These are phyloP conservation scores for Lutjanus erythropterus DNA, from an alignment of 2,113 vertebrate genomes.

Conservation along the genomic window DNA sequence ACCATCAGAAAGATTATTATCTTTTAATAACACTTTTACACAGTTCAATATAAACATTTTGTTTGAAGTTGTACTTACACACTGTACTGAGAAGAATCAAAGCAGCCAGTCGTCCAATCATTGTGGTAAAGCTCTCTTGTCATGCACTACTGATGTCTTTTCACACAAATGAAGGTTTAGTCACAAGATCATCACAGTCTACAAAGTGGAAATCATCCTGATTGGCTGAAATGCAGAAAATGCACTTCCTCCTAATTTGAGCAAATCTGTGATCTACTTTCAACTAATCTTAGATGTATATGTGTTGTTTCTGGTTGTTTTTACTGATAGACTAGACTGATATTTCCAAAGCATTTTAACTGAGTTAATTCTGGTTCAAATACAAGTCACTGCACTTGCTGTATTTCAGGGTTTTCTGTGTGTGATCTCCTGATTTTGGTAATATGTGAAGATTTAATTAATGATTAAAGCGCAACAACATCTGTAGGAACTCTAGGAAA, in stretches of 20 bases:
- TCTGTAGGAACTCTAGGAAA: too few species aligned
- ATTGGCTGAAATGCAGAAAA: constrained; percentile 7
- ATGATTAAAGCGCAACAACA: too few species aligned
- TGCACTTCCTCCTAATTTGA: not conserved
- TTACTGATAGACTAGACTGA: too few species aligned
- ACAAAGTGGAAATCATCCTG: not conserved
- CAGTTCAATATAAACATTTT: not conserved
- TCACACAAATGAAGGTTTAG: rapidly evolving
- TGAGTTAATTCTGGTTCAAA: too few species aligned
- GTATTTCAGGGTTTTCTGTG: too few species aligned
- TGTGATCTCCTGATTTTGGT: too few species aligned
- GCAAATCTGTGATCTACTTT: not conserved
- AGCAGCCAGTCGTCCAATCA: not conserved
- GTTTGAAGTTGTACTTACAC: constrained; percentile 17
- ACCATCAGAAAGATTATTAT: not conserved
- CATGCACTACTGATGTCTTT: not conserved
- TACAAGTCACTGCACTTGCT: too few species aligned
- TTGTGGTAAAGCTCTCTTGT: not conserved
- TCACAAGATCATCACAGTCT: constrained; percentile 1
- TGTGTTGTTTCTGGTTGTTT: too few species aligned
- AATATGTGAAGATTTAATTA: too few species aligned
- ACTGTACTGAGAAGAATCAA: constrained; percentile 21
- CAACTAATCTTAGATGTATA: too few species aligned
- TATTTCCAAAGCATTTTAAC: too few species aligned
- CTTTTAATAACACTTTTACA: too few species aligned